Conservation (phyloP, 2,888 invertebrate species). For the Dilophus febrilis region DNA sequence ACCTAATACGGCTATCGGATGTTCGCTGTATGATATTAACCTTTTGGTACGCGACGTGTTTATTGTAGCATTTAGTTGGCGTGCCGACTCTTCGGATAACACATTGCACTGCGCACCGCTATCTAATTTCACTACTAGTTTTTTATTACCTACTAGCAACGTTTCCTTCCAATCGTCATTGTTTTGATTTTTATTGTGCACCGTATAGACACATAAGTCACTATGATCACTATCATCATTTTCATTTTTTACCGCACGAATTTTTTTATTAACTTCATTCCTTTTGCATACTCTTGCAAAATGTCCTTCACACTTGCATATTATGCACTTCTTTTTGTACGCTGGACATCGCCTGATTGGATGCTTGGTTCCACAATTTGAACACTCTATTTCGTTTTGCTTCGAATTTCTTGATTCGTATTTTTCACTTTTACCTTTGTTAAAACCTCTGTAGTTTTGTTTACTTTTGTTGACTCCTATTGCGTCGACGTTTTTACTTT, state of each 20-base stretch:
- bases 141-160: not conserved
- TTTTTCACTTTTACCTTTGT: not conserved
- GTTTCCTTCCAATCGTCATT: not conserved
- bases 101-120: constrained; percentile 6
- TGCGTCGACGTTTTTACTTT: not conserved
- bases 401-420: no score
- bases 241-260: no score
- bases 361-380: not conserved
- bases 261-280: no score
- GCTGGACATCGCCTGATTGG: not conserved
- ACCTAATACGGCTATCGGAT: constrained; percentile 2
- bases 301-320: not conserved
- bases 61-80: not conserved
- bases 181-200: no score
- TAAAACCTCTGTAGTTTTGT: not conserved
- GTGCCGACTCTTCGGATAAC: not conserved
- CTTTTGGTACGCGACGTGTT: constrained; percentile 3
- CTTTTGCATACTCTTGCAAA: constrained; percentile 3
- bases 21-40: constrained; percentile 3
- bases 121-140: not conserved
- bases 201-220: no score
- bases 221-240: no score
- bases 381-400: no score
- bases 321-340: not conserved
- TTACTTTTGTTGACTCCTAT: no score